Base-by-base conservation (phyloP, 2,113 vertebrate species). In the Promerops cafer region DNA sequence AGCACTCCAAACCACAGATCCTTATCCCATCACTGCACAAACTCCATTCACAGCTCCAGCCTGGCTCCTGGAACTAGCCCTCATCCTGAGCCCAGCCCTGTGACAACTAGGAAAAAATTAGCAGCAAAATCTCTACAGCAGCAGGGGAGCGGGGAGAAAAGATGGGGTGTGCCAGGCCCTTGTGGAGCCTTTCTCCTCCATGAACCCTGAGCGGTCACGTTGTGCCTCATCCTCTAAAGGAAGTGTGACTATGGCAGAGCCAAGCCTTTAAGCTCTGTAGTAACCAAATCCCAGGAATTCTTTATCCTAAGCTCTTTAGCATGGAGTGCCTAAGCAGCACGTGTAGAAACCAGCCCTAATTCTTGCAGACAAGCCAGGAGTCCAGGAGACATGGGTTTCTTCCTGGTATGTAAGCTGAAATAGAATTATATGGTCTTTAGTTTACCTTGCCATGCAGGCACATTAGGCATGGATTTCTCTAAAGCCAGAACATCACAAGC, bases 401-500 rank as follows among this genome's bases (percentile, higher is more conserved):
- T 78, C 52, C 39, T 47, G 22, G 70, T 57, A 52, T 23, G 82
- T 83, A 86, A 84, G 76, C 52, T 93, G 78, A 66, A 96, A 89
- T 49, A 63, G 77, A 92, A 92, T 95, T 80, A 89, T 37, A 80
- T 64, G 89, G 83, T 94, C 89, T 97, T 97, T 94, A 89, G 96
- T 96, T 90, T 97, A 94, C 96, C 91, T 97, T 96, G 54, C 90
- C 77, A 68, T 76, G 65, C 86, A 93, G 80, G 72, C 83, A 90
- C 28, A 95, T 97, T 94, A 96, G 94, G 74, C 80, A 95, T 83
- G 93, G 95, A 89, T 97, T 94, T 91, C 91, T 96, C 74, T 93
- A 92, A 92, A 96, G 77, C 85, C 63, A 79, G 87, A 95, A 86
- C 96, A 96, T 96, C 95, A 94, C 63, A 95, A 92, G 94, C 74